phyloP scores from a whole-genome alignment of 2,797 vertebrate genomes.

The Clarias fuscus region DNA sequence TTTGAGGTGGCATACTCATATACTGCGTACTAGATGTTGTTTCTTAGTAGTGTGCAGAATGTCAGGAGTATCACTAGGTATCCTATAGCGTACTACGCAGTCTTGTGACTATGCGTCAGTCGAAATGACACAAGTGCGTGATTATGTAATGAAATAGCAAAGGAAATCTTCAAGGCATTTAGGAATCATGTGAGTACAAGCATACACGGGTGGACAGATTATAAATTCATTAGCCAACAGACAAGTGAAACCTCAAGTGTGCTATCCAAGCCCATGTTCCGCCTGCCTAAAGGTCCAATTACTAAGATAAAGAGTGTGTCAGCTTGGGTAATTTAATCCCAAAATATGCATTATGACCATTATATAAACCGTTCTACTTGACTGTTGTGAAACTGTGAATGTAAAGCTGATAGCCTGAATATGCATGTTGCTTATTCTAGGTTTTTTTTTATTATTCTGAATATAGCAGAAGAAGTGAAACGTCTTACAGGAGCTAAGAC shows the following conservation, averaged over 20 bases:
- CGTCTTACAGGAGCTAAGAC: background rate
- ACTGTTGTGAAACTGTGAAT: background rate
- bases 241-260: background rate
- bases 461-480: background rate
- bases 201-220: background rate
- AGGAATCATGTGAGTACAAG: background rate
- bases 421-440: background rate
- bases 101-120: background rate
- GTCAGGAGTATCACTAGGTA: background rate
- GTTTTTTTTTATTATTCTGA: no score
- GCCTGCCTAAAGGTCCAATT: background rate
- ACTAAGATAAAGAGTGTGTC: background rate
- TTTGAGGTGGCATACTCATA: no score
- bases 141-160: background rate
- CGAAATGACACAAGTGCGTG: background rate
- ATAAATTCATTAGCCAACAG: background rate
- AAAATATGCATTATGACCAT: background rate
- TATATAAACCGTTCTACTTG: background rate
- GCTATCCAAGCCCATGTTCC: background rate
- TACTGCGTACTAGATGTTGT: background rate
- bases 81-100: background rate
- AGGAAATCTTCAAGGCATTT: background rate
- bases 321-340: background rate
- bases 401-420: background rate
- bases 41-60: background rate